Percentiles rank a stretch among this genome's conserved stretches.
These are phyloP conservation scores for Axinella damicornis DNA, from an alignment of 37 sponge, comb jelly and placozoan genomes.

Conservation along the genomic window DNA sequence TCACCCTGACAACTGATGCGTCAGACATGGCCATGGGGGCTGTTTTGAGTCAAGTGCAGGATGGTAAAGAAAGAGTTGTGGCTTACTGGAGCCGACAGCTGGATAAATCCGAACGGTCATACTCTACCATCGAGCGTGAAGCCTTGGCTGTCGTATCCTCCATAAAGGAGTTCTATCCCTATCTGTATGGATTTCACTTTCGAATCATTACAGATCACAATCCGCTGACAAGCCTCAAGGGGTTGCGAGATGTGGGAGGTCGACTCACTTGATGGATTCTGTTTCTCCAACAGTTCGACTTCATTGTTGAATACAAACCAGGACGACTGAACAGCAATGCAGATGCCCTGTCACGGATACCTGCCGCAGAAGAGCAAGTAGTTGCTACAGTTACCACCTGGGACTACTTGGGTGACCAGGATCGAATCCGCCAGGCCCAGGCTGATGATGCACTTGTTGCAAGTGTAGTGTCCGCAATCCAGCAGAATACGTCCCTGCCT, in stretches of 20 bases:
- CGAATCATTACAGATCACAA: not conserved
- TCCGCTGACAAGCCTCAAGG: not conserved
- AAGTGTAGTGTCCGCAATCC: too few relatives aligned
- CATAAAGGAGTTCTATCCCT: slow-evolving; percentile 46
- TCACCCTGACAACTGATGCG: slow-evolving; percentile 31
- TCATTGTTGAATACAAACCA: not conserved
- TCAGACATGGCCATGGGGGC: slow-evolving; percentile 44
- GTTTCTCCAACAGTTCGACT: slow-evolving; percentile 6
- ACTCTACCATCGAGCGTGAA: slow-evolving; percentile 46
- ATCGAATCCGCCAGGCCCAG: too few relatives aligned
- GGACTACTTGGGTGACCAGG: too few relatives aligned
- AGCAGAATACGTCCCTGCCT: too few relatives aligned
- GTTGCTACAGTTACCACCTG: too few relatives aligned
- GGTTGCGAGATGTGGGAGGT: not conserved
- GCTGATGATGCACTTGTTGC: too few relatives aligned
- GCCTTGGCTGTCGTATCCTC: slow-evolving; percentile 34
- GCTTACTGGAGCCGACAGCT: slow-evolving; percentile 46
- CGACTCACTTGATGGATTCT: slow-evolving; percentile 6
- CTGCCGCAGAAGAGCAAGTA: too few relatives aligned
- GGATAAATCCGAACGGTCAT: slow-evolving; percentile 40
- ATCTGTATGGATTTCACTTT: not conserved
- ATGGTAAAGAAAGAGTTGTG: slow-evolving; percentile 35
- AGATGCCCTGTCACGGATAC: not conserved
- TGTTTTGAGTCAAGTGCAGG: slow-evolving; percentile 33
- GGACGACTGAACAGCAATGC: slow-evolving; percentile 22